Evolutionary conservation across 2,888 invertebrate species (phyloP), one percentile per base, ranked within the genome.

Genomic region (Andrena trimmerana): DNA sequence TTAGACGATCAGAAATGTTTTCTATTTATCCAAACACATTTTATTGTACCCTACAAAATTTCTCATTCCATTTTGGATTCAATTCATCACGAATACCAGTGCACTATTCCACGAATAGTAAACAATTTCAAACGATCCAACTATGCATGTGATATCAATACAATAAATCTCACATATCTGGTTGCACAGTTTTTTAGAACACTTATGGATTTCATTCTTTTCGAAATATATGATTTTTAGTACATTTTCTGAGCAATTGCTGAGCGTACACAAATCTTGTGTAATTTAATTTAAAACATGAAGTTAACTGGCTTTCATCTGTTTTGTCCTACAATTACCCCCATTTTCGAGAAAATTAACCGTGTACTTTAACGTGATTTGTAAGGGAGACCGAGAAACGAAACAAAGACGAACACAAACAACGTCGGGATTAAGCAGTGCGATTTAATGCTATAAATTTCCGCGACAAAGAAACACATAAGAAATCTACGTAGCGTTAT

Each of bases 391-490:
- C 6, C 16, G 24, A n/a, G 16, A 33, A 73, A 29, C 16, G 42
- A 52, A 63, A 68, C 52, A 63, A 68, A 8, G 27, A 48, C 54
- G 33, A 29, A 48, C 16, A 63, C 48, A 67, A 74, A 62, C 54
- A 68, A 68, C 59, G 27, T 24, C 31, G 27, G 50, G 67, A 78
- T 78, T 48, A 52, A 68, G 27, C 20, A 20, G 66, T 2, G 20
- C 42, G n/a, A 60, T 80, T 66, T 48, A 59, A 59, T 8, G 62
- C 50, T 54, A 60, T 54, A 65, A 76, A 71, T 73, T 60, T 48
- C 20, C 10, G 7, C 2, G 33, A 20, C 7, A 60, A 71, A 60
- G 72, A 63, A 67, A 54, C 52, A 27, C 29, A 4, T 13, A 42
- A 31, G 62, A 36, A 48, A 27, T n/a, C 13, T 42, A n/a, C 62